Conservation (phyloP, 2,888 invertebrate genomes). For the Ennomos fuscantarius region DNA sequence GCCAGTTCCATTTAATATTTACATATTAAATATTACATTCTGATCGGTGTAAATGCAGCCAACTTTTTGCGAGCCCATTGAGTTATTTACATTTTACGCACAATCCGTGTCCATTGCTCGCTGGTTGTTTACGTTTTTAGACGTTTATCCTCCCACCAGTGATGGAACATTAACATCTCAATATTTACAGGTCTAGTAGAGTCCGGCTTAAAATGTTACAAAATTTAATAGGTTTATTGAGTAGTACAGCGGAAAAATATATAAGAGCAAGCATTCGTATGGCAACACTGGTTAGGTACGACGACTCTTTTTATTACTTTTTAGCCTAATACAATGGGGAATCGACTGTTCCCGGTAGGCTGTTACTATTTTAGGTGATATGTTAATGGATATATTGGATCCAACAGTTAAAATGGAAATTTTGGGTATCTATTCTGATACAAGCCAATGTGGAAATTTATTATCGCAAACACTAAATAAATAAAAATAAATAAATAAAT, state of each 20-base stretch:
- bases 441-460: slow-evolving; percentile 12
- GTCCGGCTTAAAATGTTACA: too few species aligned
- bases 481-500: too few species aligned
- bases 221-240: too few species aligned
- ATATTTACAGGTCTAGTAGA: slow-evolving; percentile 22
- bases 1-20: too few species aligned
- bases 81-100: slow-evolving; percentile 34
- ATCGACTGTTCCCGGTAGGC: slow-evolving; percentile 30
- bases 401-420: slow-evolving; percentile 24
- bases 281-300: slow-evolving; percentile 1
- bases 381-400: slow-evolving; percentile 36
- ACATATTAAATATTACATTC: not conserved
- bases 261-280: too few species aligned
- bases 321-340: slow-evolving; percentile 28
- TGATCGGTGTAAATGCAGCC: slow-evolving; percentile 22
- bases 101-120: slow-evolving; percentile 34
- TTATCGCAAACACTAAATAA: not conserved
- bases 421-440: slow-evolving; percentile 21
- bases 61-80: slow-evolving; percentile 27
- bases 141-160: slow-evolving; percentile 13
- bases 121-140: slow-evolving; percentile 19
- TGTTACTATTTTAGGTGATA: slow-evolving; percentile 26
- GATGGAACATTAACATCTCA: slow-evolving; percentile 17
- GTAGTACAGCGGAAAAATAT: too few species aligned
- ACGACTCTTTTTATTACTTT: slow-evolving; percentile 26